Base-by-base conservation (phyloP, 1,140 invertebrate species). In the Pinna nobilis region DNA sequence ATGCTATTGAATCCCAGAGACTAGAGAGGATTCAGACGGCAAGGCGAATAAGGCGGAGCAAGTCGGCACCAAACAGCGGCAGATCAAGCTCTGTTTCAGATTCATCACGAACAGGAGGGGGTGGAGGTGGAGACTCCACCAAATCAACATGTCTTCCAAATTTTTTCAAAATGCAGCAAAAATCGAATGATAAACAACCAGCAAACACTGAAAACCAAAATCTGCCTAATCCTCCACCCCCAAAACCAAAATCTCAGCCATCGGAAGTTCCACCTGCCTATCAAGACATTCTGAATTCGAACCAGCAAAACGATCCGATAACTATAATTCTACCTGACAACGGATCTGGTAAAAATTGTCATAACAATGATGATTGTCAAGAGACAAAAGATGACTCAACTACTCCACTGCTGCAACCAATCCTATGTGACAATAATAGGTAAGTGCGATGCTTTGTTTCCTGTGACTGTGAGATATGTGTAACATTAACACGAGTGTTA, bases 111-210 rank as follows among this genome's bases (percentile, higher is more conserved):
- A 71, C 59, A 55, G 80, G 50, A 60, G 66, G 61, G n/a, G 55
- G 67, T 55, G 80, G 50, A 60, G 66, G 61, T 28, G 55, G 67
- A 61, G 80, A 81, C 63, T 64, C 49, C 18, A 63, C 64, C 51
- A 78, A 79, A 67, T 77, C 82, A 74, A 78, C 82, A 78, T 86
- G 85, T 77, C 77, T 86, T 78, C 85, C 83, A 51, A 86, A 82
- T 61, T 83, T 84, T 63, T 80, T 84, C 68, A 81, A 81, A 63
- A 78, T 82, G 79, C 80, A 83, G 28, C 79, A 82, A 74, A 76
- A 79, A 64, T 79, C 77, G 32, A 61, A 72, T 50, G 81, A 85
- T 60, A 80, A 80, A 63, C 73, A 80, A 49, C 73, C 75, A 77
- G 74, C 80, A 74, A 76, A 83, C 47, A 55, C 75, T 39, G 50